These are phyloP conservation scores for Crioceris asparagi DNA, from an alignment of 2,888 invertebrate genomes.

Conservation along the genomic window DNA sequence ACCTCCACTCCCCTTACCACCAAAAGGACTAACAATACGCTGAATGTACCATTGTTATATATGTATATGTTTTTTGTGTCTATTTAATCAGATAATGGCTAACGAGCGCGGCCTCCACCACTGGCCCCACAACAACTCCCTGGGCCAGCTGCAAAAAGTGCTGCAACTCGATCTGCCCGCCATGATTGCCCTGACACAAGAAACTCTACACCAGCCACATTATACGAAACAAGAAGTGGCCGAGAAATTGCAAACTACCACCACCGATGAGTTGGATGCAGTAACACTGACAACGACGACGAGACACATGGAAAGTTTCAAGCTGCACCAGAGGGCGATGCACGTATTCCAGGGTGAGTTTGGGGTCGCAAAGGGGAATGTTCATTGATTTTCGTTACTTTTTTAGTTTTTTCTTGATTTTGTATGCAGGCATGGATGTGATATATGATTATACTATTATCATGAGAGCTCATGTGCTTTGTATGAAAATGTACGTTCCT, in stretches of 20 bases:
- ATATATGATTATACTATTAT: no score
- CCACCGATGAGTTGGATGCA: constrained; percentile 51
- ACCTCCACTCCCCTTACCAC: no score
- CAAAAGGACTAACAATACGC: no score
- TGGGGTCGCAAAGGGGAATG: no score
- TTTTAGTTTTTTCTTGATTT: no score
- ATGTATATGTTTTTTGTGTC: not conserved
- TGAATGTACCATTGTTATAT: no score
- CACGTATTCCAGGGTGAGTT: constrained; percentile 74
- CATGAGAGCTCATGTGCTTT: no score
- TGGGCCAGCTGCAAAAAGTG: constrained; percentile 64
- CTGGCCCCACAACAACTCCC: constrained; percentile 53
- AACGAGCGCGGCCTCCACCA: constrained; percentile 46
- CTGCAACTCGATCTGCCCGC: constrained; percentile 52
- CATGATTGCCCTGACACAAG: constrained; percentile 57
- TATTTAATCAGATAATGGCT: constrained; percentile 51
- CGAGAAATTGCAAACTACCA: constrained; percentile 45
- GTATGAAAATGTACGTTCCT: no score
- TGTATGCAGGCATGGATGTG: no score
- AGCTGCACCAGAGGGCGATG: constrained; percentile 73
- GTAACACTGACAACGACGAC: constrained; percentile 57
- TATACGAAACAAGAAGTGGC: constrained; percentile 49
- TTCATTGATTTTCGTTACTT: no score
- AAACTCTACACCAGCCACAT: constrained; percentile 50
- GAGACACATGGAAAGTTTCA: constrained; percentile 51